Conservation (phyloP, 2,113 vertebrate species). For the Vimba vimba region DNA sequence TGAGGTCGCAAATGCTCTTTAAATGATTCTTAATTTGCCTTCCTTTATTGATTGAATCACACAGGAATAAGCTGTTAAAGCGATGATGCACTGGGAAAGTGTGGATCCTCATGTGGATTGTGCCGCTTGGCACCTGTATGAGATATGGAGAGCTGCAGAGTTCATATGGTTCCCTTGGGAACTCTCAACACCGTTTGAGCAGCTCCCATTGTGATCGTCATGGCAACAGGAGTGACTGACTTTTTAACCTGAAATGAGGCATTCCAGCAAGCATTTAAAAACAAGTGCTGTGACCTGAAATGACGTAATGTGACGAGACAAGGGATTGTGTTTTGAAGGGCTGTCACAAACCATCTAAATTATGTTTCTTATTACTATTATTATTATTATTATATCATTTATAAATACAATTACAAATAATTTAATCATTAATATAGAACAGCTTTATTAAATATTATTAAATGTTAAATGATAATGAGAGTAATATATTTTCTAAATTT, state of each 20-base stretch:
- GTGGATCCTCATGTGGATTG: background rate
- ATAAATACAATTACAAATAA: no score
- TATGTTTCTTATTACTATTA: no score
- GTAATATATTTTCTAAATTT: no score
- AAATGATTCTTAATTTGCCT: background rate
- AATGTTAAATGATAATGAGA: no score
- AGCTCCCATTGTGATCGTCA: background rate
- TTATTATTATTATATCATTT: no score
- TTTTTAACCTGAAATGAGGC: constrained; percentile 26
- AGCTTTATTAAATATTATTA: no score
- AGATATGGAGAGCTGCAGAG: background rate
- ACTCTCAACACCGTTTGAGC: background rate
- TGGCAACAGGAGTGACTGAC: constrained; percentile 24
- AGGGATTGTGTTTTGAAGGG: background rate
- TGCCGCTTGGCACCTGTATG: background rate
- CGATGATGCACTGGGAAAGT: background rate
- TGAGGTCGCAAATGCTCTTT: background rate
- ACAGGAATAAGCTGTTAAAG: background rate
- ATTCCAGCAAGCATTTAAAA: background rate
- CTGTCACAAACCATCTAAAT: background rate
- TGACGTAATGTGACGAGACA: background rate
- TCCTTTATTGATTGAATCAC: background rate
- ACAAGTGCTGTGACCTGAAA: background rate
- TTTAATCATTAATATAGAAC: no score
- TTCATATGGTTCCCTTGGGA: background rate